phyloP scores from a whole-genome alignment of 2,113 vertebrate genomes.

The Oxyura jamaicensis region DNA sequence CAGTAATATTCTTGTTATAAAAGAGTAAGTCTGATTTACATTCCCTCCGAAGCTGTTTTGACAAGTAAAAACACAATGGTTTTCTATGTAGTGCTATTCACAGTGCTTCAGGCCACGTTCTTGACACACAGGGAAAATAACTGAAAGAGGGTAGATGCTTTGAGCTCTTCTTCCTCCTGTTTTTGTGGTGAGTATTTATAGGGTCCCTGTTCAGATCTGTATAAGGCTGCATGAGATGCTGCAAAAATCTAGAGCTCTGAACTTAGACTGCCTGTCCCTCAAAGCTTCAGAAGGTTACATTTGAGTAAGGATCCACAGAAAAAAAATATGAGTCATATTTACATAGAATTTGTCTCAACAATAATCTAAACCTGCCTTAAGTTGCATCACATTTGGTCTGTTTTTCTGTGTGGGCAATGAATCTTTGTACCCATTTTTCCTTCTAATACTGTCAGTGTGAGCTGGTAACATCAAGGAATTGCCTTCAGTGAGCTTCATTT shows the following conservation, averaged over 20 bases:
- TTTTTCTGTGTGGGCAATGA: neutral
- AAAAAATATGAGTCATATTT: neutral
- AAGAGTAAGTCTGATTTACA: neutral
- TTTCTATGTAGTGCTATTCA: neutral
- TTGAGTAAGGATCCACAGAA: neutral
- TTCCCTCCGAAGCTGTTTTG: slow-evolving; percentile 20
- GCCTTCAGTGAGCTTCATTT: neutral
- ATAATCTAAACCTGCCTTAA: neutral
- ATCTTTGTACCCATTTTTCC: neutral
- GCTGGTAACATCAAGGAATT: neutral
- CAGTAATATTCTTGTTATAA: neutral
- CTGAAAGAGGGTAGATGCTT: neutral
- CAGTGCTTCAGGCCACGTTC: neutral
- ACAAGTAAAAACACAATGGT: neutral
- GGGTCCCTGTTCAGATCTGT: neutral
- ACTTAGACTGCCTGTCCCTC: neutral
- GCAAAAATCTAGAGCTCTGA: neutral
- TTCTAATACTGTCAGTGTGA: neutral
- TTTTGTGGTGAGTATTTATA: neutral
- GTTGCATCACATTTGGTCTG: neutral
- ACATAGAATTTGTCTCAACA: neutral
- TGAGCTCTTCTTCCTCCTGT: neutral
- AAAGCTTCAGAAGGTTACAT: neutral
- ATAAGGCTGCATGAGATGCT: neutral
- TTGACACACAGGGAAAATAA: neutral